These are phyloP conservation scores for Idaea dimidiata DNA, from an alignment of 2,888 invertebrate genomes.

Conservation along the genomic window DNA sequence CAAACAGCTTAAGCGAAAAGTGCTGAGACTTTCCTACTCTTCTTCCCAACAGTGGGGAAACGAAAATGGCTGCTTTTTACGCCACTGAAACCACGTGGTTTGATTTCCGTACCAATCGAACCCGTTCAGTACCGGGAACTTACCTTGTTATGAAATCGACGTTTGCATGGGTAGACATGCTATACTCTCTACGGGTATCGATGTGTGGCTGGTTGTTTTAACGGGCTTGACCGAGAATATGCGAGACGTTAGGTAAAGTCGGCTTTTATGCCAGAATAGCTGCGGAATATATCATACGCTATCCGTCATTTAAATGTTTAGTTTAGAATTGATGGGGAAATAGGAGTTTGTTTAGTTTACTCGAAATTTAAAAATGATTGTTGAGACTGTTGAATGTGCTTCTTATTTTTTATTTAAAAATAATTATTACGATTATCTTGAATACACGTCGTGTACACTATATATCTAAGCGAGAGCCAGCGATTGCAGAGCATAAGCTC, in stretches of 20 bases:
- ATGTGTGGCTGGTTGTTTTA: background rate
- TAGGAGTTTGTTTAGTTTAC: background rate
- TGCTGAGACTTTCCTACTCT: too few relatives aligned
- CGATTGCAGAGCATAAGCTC: too few relatives aligned
- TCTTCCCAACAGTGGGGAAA: background rate
- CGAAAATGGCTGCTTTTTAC: background rate
- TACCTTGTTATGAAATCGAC: background rate
- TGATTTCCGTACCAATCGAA: background rate
- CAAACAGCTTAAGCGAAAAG: too few relatives aligned
- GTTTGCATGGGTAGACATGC: slow-evolving; percentile 1
- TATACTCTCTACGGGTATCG: background rate
- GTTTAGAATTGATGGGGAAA: background rate
- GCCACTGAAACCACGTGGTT: background rate
- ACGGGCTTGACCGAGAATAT: background rate
- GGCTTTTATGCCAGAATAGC: background rate
- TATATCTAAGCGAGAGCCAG: too few relatives aligned
- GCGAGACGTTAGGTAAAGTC: background rate
- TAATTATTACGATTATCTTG: background rate
- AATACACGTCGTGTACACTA: background rate
- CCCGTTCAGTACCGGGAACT: background rate
- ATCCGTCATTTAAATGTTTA: background rate
- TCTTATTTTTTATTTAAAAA: background rate
- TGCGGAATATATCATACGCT: background rate
- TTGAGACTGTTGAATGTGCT: background rate
- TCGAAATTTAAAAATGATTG: too few relatives aligned